Evolutionary conservation across 2,113 vertebrate species (phyloP).

Genomic region (Callionymus lyra): DNA sequence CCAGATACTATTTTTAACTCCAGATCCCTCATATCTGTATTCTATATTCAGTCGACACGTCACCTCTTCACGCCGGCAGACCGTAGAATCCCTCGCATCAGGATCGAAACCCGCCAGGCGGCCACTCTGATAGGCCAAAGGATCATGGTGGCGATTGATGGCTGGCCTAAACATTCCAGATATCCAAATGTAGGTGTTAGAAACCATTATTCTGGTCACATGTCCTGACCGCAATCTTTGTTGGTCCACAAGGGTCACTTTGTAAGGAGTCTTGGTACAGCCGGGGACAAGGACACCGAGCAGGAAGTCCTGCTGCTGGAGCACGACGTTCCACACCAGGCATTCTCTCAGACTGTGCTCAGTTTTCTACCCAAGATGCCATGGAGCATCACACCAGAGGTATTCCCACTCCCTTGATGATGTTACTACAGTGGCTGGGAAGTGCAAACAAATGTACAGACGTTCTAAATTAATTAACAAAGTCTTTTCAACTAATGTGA

Average conservation of each 20-base stretch:
- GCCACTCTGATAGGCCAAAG: constrained; percentile 78
- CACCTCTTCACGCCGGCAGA: constrained; percentile 96
- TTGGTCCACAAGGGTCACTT: constrained; percentile 80
- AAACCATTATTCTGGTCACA: not conserved
- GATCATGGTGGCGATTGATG: constrained; percentile 93
- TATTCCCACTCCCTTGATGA: too few relatives aligned
- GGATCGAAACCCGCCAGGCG: constrained; percentile 91
- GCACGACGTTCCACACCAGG: constrained; percentile 92
- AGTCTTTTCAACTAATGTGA: too few relatives aligned
- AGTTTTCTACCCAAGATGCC: constrained; percentile 91
- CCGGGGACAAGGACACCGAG: constrained; percentile 91
- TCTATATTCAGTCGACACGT: constrained; percentile 73
- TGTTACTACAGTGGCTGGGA: too few relatives aligned
- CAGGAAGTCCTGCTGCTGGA: constrained; percentile 90
- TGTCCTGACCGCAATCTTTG: not conserved
- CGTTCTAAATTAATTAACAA: too few relatives aligned
- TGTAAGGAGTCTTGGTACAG: constrained; percentile 82
- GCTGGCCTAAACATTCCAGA: constrained; percentile 92
- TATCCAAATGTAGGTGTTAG: constrained; percentile 85
- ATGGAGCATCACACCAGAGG: constrained; percentile 84
- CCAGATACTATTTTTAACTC: not conserved
- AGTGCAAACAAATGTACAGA: too few relatives aligned
- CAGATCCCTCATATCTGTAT: not conserved
- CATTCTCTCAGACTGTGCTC: constrained; percentile 88
- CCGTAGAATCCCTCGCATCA: constrained; percentile 86